Conservation (phyloP, 2,888 invertebrate genomes). For the Cephus nigrinus region DNA sequence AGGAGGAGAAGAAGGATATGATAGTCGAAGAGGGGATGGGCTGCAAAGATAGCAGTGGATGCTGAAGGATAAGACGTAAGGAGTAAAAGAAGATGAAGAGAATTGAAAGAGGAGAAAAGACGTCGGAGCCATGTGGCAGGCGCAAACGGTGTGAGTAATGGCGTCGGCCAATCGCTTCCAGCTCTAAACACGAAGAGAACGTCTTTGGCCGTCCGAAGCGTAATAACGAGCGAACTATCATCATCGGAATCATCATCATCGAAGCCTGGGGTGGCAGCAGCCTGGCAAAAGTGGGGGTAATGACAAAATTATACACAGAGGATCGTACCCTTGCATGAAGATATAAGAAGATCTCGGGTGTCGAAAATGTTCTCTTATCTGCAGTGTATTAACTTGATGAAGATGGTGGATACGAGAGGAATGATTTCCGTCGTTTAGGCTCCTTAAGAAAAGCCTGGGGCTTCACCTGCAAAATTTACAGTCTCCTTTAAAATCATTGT, state of each 20-base stretch:
- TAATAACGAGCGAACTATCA: conserved; percentile 55
- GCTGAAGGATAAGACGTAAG: not conserved
- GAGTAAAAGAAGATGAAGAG: conserved; percentile 3
- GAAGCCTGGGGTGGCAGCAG: conserved; percentile 21
- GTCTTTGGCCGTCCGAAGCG: conserved; percentile 22
- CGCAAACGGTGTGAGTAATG: conserved; percentile 58
- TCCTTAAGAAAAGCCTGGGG: not conserved
- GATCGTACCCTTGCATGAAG: conserved; percentile 26
- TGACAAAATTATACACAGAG: conserved; percentile 52
- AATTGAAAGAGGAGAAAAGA: conserved; percentile 14
- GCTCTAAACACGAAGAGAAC: conserved; percentile 41
- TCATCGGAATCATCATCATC: conserved; percentile 55
- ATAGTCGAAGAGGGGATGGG: not conserved
- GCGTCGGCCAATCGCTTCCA: conserved; percentile 51
- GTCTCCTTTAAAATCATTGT: not conserved
- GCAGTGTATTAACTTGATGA: conserved; percentile 11
- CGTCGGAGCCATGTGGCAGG: conserved; percentile 54
- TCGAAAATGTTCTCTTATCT: conserved; percentile 38
- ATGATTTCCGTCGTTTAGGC: conserved; percentile 20
- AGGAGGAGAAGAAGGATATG: conserved; percentile 11
- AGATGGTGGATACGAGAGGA: conserved; percentile 23
- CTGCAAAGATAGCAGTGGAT: not conserved
- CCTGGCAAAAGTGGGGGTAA: conserved; percentile 34
- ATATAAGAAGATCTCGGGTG: conserved; percentile 34
- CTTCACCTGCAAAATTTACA: not conserved